Evolutionary conservation across 2,888 invertebrate genomes (phyloP).

Genomic region (Torymus texanus): DNA sequence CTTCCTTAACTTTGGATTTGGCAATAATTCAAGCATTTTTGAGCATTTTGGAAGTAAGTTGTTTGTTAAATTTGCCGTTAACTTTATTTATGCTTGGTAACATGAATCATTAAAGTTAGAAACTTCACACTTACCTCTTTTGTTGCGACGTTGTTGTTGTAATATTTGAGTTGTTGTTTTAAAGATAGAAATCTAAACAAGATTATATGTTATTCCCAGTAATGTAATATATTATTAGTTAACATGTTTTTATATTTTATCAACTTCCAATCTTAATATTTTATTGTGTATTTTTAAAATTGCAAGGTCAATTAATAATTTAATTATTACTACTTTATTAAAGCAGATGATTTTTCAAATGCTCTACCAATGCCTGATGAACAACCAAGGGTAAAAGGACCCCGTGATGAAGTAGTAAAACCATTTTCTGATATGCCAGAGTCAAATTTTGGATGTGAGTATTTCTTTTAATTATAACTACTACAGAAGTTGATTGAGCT

Average conservation of each 20-base stretch:
- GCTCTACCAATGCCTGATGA: constrained; percentile 56
- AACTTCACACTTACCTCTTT: neutral
- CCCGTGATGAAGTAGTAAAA: constrained; percentile 63
- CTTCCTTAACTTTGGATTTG: constrained; percentile 69
- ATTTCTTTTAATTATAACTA: neutral
- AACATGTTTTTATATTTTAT: too few species aligned
- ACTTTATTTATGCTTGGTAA: neutral
- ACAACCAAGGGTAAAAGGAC: constrained; percentile 47
- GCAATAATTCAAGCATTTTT: constrained; percentile 2
- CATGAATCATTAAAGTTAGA: neutral
- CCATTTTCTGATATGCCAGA: constrained; percentile 31
- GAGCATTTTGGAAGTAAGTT: constrained; percentile 27
- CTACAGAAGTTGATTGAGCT: too few species aligned
- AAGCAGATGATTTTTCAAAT: constrained; percentile 35
- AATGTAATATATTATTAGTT: too few species aligned
- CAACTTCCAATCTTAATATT: too few species aligned
- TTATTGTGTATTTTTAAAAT: too few species aligned
- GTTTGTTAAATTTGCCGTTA: neutral
- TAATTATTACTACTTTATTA: too few species aligned
- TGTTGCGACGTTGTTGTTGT: neutral
- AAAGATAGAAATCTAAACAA: too few species aligned
- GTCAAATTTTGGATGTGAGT: constrained; percentile 16
- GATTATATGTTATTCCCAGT: too few species aligned
- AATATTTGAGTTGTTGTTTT: too few species aligned
- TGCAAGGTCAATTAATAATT: too few species aligned